Conservation (phyloP, 2,797 vertebrate species). For the Onychomys leucogaster region DNA sequence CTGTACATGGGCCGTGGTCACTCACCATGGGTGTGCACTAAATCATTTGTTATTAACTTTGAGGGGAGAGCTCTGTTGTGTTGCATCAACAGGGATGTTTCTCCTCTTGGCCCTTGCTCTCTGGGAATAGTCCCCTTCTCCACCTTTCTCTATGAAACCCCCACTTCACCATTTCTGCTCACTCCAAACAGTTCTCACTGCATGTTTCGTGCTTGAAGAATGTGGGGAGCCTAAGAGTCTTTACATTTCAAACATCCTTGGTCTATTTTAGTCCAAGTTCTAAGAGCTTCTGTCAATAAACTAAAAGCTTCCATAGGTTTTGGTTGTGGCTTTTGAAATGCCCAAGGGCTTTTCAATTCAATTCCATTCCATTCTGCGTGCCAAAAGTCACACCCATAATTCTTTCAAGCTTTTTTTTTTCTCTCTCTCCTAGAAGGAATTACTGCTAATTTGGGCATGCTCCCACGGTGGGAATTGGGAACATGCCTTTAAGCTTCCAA, state of each 20-base stretch:
- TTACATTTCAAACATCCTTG: neutral
- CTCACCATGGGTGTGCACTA: neutral
- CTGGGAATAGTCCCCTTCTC: neutral
- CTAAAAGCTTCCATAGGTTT: neutral
- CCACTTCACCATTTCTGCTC: neutral
- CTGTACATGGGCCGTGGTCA: neutral
- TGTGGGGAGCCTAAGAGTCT: neutral
- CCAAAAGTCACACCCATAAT: constrained; percentile 36
- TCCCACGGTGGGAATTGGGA: constrained; percentile 21
- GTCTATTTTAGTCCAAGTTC: neutral
- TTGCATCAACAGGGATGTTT: neutral
- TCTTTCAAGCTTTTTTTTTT: constrained; percentile 15
- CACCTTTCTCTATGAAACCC: neutral
- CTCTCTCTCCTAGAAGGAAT: constrained; percentile 10
- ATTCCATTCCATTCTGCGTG: constrained; percentile 24
- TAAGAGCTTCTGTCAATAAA: constrained; percentile 8
- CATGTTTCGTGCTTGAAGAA: neutral
- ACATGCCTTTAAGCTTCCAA: neutral
- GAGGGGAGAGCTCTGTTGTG: neutral
- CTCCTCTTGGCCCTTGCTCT: neutral
- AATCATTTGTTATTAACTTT: neutral
- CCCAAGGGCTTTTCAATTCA: constrained; percentile 1
- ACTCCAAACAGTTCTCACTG: neutral
- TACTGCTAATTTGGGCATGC: neutral
- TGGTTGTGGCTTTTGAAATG: constrained; percentile 7